phyloP scores from a whole-genome alignment of 2,113 vertebrate species.

The Chrysemys picta region DNA sequence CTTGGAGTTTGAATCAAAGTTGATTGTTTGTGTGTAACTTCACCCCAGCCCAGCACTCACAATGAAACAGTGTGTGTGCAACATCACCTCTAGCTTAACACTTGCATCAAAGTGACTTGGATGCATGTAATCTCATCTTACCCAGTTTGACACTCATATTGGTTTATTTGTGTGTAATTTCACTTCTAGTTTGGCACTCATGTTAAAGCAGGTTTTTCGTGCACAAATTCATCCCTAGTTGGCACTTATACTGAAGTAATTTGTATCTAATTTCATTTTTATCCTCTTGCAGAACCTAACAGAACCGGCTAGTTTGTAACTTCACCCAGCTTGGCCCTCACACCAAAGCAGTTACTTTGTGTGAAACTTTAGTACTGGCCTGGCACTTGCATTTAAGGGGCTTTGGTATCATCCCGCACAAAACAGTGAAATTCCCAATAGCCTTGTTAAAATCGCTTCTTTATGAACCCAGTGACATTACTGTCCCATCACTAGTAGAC shows the following conservation, averaged over 20 bases:
- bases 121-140: not conserved
- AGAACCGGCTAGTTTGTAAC: not conserved
- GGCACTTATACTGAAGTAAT: accelerated
- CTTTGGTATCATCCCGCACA: not conserved
- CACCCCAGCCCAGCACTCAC: not conserved
- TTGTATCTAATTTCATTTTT: accelerated
- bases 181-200: accelerated
- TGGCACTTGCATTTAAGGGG: not conserved
- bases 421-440: not conserved
- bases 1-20: not conserved
- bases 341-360: not conserved
- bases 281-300: not conserved
- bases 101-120: accelerated
- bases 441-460: not conserved
- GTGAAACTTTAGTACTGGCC: not conserved
- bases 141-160: accelerated
- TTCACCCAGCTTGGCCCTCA: not conserved
- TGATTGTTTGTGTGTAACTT: not conserved
- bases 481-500: not conserved
- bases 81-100: not conserved
- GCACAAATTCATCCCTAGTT: not conserved
- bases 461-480: not conserved
- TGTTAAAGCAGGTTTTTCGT: accelerated
- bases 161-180: not conserved
- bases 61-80: not conserved